Base-by-base conservation (phyloP, 2,888 invertebrate genomes). In the Theodoxus fluviatilis region DNA sequence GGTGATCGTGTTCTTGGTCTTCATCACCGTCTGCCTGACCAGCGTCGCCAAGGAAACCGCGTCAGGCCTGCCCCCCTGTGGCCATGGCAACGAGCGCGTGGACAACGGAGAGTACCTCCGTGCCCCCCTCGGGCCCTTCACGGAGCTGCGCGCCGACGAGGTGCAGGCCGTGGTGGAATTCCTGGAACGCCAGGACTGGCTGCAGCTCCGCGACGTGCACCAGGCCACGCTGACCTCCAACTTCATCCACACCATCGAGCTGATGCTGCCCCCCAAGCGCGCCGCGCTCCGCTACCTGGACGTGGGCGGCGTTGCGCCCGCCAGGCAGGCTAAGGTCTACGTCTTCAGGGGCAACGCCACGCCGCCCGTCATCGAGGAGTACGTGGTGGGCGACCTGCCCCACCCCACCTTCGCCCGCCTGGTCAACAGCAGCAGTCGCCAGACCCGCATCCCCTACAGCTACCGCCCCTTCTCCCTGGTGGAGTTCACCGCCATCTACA, bases 171-270 rank as follows among this genome's bases (percentile, higher is more conserved):
- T 83, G 1, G 68, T 80, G 0, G 40, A 75, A 4, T 79, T 75
- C 68, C 69, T 84, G n/a, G 66, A 77, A 38, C 33, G 47, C 25
- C 73, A 79, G 22, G 43, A 69, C 59, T 63, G 66, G n/a, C 67
- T 83, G 7, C 66, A 75, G 9, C 69, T 84, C 15, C 74, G 73
- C 1, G 64, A 67, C 18, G 76, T 78, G 7, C 72, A 77, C 35
- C 40, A 69, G 18, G 80, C 79, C 15, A 63, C 61, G 18, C 69
- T 82, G 15, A 74, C 73, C 40, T 77, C 79, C 38, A 82, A 79
- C 63, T 82, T 78, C 61, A 79, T 84, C 55, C 82, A 81, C 70
- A 72, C 79, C 18, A 80, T 84, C 25, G 83, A 84, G 69, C 71
- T 81, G 47, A 74, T 79, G 40, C 71, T 78, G 15, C 79, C 81